phyloP scores from a whole-genome alignment of 2,888 invertebrate genomes.

The Epinotia brunnichana region DNA sequence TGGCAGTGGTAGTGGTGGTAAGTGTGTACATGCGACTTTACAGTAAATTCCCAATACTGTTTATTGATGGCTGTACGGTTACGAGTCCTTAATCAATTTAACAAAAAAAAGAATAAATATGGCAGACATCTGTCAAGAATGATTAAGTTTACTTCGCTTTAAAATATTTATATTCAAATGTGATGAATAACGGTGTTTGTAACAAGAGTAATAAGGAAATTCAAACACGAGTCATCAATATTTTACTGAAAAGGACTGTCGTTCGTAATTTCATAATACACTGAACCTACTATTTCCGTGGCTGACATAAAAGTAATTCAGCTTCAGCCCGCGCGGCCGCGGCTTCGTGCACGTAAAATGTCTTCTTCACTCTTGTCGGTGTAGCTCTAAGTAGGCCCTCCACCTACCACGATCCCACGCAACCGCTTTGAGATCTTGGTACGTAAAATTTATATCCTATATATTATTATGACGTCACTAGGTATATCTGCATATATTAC shows the following conservation, averaged over 20 bases:
- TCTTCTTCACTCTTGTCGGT: too few species aligned
- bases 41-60: not conserved
- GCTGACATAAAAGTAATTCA: not conserved
- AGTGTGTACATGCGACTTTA: not conserved
- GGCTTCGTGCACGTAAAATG: not conserved
- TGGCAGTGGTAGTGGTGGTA: too few species aligned
- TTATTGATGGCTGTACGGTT: slow-evolving; percentile 3
- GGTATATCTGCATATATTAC: too few species aligned
- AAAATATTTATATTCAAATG: not conserved
- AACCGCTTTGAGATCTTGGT: too few species aligned
- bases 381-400: too few species aligned
- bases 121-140: not conserved
- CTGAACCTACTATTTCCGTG: not conserved
- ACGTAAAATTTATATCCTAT: too few species aligned
- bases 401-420: too few species aligned
- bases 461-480: too few species aligned
- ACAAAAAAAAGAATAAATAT: not conserved
- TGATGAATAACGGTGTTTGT: not conserved
- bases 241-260: not conserved
- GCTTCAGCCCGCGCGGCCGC: not conserved
- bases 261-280: not conserved
- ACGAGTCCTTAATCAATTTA: too few species aligned
- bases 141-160: not conserved
- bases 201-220: not conserved
- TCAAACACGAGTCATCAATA: not conserved